These are phyloP conservation scores for Itoplectis maculator DNA, from an alignment of 2,888 invertebrate genomes.

Conservation along the genomic window DNA sequence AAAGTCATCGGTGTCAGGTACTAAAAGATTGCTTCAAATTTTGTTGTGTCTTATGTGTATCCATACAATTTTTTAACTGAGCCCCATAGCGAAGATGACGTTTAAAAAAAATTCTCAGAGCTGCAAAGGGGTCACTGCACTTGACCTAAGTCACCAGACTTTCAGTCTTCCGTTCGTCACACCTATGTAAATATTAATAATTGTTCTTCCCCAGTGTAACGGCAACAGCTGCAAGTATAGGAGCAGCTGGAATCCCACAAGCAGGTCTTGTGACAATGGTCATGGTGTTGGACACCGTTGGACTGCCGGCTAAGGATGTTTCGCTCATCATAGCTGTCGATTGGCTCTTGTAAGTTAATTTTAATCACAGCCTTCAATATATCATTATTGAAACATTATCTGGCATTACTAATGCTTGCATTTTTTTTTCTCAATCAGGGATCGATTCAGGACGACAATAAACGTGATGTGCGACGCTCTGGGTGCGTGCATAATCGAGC, in stretches of 20 bases:
- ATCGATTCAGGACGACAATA: conserved; percentile 94
- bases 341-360: conserved; percentile 92
- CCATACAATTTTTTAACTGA: neutral
- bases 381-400: neutral
- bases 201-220: conserved; percentile 89
- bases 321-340: conserved; percentile 96
- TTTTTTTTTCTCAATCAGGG: conserved; percentile 86
- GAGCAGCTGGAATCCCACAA: conserved; percentile 98
- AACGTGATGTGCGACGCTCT: conserved; percentile 98
- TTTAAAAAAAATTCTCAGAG: neutral
- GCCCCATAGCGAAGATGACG: neutral
- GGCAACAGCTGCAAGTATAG: conserved; percentile 98
- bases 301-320: conserved; percentile 94
- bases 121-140: neutral
- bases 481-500: conserved; percentile 96
- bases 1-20: conserved; percentile 97
- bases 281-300: conserved; percentile 96
- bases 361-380: neutral
- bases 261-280: conserved; percentile 98
- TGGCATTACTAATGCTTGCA: conserved; percentile 8
- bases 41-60: neutral
- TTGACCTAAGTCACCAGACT: neutral
- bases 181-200: conserved; percentile 3
- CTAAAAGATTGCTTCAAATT: neutral
- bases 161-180: neutral